Evolutionary conservation across 2,888 invertebrate species (phyloP).

Genomic region (Balanococcus diminutus): DNA sequence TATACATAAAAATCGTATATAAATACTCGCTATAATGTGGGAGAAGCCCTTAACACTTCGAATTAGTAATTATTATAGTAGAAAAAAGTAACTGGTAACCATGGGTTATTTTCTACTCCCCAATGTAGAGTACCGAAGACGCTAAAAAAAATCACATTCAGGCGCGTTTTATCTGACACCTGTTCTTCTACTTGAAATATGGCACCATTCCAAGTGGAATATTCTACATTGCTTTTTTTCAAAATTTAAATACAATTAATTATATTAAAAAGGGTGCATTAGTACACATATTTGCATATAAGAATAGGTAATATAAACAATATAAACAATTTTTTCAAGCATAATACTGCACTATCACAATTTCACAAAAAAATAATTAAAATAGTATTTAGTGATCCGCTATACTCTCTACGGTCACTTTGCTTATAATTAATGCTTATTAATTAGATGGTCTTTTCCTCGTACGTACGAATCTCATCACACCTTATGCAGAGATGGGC

Average conservation of each 20-base stretch:
- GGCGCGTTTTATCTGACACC: background rate
- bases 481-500: too few relatives aligned
- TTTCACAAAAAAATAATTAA: background rate
- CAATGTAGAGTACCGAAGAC: background rate
- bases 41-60: background rate
- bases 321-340: slow-evolving; percentile 3
- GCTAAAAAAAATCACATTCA: background rate
- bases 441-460: background rate
- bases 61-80: background rate
- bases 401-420: background rate
- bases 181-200: background rate
- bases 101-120: slow-evolving; percentile 1
- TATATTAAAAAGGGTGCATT: background rate
- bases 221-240: slow-evolving; percentile 6
- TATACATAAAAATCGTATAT: background rate
- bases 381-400: background rate
- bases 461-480: background rate
- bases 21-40: background rate
- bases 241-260: background rate
- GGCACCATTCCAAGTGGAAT: slow-evolving; percentile 1
- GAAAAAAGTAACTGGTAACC: slow-evolving; percentile 28
- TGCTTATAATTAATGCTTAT: background rate
- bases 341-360: slow-evolving; percentile 28
- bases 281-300: background rate
- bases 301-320: background rate